phyloP scores from a whole-genome alignment of 2,113 vertebrate genomes.

The Chinchilla lanigera region DNA sequence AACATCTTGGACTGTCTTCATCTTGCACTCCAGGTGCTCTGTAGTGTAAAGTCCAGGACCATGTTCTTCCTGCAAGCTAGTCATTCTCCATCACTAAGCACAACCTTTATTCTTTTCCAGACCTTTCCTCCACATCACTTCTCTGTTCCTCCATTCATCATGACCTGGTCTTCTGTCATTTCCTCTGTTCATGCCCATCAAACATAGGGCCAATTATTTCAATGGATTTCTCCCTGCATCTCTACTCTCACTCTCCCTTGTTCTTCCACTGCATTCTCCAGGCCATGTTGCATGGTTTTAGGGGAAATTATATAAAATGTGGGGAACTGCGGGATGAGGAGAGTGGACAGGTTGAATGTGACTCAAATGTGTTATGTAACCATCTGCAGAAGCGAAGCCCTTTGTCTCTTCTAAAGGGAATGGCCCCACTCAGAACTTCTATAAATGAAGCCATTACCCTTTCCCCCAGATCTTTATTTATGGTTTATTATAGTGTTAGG shows the following conservation, averaged over 20 bases:
- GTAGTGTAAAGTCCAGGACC: neutral
- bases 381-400: neutral
- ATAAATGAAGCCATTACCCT: neutral
- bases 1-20: neutral
- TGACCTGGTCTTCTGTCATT: neutral
- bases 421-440: neutral
- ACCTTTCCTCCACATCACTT: neutral
- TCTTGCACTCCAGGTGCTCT: neutral
- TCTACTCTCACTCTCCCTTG: neutral
- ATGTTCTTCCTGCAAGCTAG: neutral
- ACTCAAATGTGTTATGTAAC: neutral
- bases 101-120: neutral
- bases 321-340: no score
- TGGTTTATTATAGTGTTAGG: neutral
- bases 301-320: neutral
- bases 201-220: neutral
- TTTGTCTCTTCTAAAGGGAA: conserved; percentile 35
- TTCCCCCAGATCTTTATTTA: neutral
- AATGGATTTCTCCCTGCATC: neutral
- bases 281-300: neutral
- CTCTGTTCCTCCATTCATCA: neutral
- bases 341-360: neutral
- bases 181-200: neutral
- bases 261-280: neutral
- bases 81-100: neutral